These are phyloP conservation scores for Prietella phreatophila DNA, from an alignment of 2,113 vertebrate species.

Conservation along the genomic window DNA sequence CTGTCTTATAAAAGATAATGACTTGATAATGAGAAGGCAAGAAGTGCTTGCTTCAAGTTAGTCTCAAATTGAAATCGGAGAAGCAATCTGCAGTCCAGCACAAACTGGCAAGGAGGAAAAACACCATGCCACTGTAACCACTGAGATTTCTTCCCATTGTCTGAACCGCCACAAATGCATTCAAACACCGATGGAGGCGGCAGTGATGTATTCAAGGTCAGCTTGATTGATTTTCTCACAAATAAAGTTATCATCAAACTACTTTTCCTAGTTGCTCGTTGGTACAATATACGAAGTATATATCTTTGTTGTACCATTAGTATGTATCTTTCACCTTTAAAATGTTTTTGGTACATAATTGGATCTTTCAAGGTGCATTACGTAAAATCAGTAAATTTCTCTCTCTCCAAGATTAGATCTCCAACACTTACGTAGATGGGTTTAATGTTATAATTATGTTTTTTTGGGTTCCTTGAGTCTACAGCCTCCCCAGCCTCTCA, in stretches of 20 bases:
- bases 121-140: background rate
- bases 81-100: background rate
- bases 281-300: background rate
- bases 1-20: conserved; percentile 17
- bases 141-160: background rate
- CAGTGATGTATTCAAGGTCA: background rate
- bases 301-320: background rate
- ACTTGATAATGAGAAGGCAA: background rate
- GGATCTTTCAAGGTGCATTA: background rate
- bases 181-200: background rate
- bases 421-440: background rate
- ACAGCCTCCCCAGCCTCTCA: background rate
- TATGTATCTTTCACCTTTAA: background rate
- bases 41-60: background rate
- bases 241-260: background rate
- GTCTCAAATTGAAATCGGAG: background rate
- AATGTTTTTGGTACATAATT: background rate
- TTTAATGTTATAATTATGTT: background rate
- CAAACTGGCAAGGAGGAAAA: background rate
- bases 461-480: background rate
- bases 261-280: background rate
- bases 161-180: background rate
- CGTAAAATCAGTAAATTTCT: background rate
- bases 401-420: background rate
- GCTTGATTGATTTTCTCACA: background rate